Conservation (phyloP, 2,797 vertebrate species). For the Mergus octosetaceus region DNA sequence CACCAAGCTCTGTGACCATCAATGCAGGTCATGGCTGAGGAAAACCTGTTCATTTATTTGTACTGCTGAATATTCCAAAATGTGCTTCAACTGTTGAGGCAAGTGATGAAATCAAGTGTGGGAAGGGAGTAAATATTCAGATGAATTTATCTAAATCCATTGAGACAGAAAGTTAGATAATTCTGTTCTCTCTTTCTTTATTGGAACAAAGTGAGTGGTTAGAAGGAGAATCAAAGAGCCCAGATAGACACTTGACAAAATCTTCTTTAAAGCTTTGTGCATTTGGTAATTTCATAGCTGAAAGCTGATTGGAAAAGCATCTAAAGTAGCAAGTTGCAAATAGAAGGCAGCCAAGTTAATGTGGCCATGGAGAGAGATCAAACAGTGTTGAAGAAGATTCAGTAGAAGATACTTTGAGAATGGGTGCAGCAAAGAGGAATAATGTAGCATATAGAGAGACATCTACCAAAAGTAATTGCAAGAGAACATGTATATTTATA, state of each 20-base stretch:
- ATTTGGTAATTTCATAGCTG: not conserved
- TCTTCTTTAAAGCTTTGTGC: not conserved
- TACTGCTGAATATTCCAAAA: not conserved
- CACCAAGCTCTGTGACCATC: not conserved
- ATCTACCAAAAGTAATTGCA: not conserved
- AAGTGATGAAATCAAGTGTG: not conserved
- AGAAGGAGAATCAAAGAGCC: not conserved
- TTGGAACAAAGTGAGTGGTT: not conserved
- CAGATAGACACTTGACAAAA: not conserved
- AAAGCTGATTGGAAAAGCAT: not conserved
- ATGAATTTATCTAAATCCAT: not conserved
- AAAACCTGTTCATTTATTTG: not conserved
- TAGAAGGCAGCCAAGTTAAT: not conserved
- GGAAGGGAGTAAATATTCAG: slow-evolving; percentile 1
- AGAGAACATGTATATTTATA: not conserved
- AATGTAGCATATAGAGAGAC: not conserved
- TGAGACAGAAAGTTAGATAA: not conserved
- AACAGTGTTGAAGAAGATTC: not conserved
- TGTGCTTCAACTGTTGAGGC: not conserved
- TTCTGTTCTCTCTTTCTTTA: not conserved
- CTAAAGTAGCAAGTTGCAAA: not conserved
- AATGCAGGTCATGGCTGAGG: not conserved
- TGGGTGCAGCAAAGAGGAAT: not conserved
- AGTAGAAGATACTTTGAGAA: not conserved
- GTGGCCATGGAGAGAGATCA: not conserved